phyloP scores from a whole-genome alignment of 2,888 invertebrate genomes.

The Rambutsinella grinnellia region DNA sequence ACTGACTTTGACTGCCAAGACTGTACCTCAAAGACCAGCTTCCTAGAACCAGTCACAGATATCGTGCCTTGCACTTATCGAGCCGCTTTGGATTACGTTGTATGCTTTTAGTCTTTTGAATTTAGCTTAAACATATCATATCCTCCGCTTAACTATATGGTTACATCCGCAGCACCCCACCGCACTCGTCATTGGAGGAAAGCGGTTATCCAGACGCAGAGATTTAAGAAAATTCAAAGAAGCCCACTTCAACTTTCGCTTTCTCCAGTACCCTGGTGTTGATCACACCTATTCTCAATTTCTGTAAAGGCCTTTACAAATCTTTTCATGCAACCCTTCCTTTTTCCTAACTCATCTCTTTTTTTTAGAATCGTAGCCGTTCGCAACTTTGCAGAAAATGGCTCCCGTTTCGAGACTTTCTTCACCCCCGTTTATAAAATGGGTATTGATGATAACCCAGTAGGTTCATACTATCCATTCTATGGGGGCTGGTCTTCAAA shows the following conservation, averaged over 20 bases:
- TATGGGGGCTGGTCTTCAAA: slow-evolving; percentile 8
- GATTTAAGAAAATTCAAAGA: background rate
- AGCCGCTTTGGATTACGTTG: slow-evolving; percentile 4
- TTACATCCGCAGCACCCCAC: slow-evolving; percentile 15
- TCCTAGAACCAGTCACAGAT: background rate
- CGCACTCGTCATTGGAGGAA: slow-evolving; percentile 19
- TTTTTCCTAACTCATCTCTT: background rate
- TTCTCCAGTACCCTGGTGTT: slow-evolving; percentile 20
- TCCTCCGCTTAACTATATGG: too few relatives aligned
- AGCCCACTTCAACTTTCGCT: slow-evolving; percentile 30
- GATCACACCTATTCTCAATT: slow-evolving; percentile 28
- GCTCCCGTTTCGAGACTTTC: slow-evolving; percentile 21
- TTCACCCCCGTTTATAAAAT: slow-evolving; percentile 2
- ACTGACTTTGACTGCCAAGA: slow-evolving; percentile 18
- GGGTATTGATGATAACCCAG: background rate
- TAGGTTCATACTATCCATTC: slow-evolving; percentile 28
- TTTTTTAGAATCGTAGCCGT: slow-evolving; percentile 23
- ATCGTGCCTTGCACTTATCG: slow-evolving; percentile 17
- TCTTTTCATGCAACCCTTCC: background rate
- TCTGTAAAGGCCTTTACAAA: slow-evolving; percentile 10
- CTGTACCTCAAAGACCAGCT: background rate
- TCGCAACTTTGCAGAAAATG: background rate
- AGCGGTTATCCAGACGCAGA: too few relatives aligned
- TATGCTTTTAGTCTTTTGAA: background rate
- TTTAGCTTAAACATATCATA: background rate